phyloP scores from a whole-genome alignment of 2,797 vertebrate genomes.

The Anisognathus igniventris region DNA sequence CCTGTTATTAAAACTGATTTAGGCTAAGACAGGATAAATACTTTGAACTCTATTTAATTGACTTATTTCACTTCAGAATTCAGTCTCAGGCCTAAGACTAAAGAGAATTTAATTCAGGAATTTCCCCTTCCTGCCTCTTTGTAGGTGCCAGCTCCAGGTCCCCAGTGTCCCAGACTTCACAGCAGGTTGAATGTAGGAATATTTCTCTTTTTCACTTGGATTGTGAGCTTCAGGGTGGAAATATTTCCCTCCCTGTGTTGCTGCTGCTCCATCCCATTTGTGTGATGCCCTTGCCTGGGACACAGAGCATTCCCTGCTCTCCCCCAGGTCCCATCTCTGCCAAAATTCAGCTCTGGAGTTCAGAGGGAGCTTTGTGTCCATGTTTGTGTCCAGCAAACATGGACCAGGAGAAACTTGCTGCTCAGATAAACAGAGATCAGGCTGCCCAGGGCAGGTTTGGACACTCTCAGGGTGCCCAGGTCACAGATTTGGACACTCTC shows the following conservation, averaged over 20 bases:
- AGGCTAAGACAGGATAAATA: not conserved
- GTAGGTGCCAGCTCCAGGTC: not conserved
- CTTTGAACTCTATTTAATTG: conserved; percentile 15
- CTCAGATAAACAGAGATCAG: not conserved
- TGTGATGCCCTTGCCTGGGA: not conserved
- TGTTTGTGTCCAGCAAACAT: fast-evolving
- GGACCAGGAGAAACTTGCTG: not conserved
- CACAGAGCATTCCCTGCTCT: not conserved
- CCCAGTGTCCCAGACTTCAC: not conserved
- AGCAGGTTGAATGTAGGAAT: not conserved
- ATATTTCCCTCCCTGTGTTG: not conserved
- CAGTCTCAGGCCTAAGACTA: not conserved
- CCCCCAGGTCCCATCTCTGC: not conserved
- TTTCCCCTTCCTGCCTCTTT: not conserved
- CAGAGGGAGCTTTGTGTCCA: not conserved
- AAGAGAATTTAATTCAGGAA: not conserved
- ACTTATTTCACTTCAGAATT: not conserved
- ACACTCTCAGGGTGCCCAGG: not conserved
- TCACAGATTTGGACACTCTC: too few relatives aligned
- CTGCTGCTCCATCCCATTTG: fast-evolving
- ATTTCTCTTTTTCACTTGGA: not conserved
- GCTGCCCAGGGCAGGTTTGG: not conserved
- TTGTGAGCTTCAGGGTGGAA: not conserved
- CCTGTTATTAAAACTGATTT: conserved; percentile 10
- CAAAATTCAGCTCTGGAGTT: fast-evolving